Base-by-base conservation (phyloP, 2,797 vertebrate genomes). In the Neopelma chrysocephalum region DNA sequence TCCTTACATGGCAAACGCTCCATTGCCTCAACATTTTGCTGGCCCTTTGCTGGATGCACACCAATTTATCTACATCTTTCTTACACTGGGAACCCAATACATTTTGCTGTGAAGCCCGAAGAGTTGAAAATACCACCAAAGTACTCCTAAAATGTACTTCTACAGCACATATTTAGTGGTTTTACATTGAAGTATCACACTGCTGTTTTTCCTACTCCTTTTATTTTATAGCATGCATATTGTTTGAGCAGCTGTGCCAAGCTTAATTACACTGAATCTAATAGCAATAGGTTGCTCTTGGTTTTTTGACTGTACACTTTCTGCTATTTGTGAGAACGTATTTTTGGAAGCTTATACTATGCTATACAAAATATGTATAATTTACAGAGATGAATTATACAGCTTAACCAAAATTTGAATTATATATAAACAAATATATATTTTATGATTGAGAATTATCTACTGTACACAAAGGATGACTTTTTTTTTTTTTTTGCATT, bases 321-420 rank as follows among this genome's bases (percentile, higher is more conserved):
- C 29, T 87, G 25, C 26, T 54, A 19, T 42, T 89, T 87, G 18
- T 34, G 22, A 45, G 32, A 45, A 45, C 25, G 1, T 3, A 31
- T 73, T 90, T 82, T 47, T 79, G 31, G 50, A 72, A 73, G 18
- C 61, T 36, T 91, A 11, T 43, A 10, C n/a, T 62, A 70, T 5
- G 7, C 4, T 76, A 36, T 45, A 80, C 58, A 43, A 69, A 79
- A 85, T 54, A 87, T 21, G 62, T 50, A 32, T 34, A 17, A 77
- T 87, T 91, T 91, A 80, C 14, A 60, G 38, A 19, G 25, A 69
- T 47, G 3, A 40, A 73, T 82, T 64, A 47, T 58, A 72, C 13
- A 69, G 43, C 34, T 58, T 77, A 87, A 92, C 15, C 22, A 22
- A 73, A 92, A 92, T 82, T 53, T 89, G 72, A 84, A 93, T 75